These are phyloP conservation scores for Himalopsyche tibetana DNA, from an alignment of 2,888 invertebrate species.

Conservation along the genomic window DNA sequence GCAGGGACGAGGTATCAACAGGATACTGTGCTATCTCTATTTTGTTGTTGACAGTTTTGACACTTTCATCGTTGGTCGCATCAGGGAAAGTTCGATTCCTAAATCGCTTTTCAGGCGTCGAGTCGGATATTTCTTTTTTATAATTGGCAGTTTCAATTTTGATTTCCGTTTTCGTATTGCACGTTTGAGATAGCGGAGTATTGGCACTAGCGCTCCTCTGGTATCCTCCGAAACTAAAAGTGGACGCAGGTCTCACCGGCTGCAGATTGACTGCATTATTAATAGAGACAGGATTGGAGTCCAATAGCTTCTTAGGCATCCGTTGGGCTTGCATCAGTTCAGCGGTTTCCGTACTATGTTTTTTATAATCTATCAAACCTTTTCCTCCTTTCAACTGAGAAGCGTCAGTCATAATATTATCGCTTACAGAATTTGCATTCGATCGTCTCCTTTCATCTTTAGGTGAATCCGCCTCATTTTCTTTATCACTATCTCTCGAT, in stretches of 20 bases:
- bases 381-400: constrained; percentile 60
- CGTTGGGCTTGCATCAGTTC: constrained; percentile 68
- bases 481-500: constrained; percentile 85
- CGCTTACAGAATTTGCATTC: background rate
- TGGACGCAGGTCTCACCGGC: constrained; percentile 74
- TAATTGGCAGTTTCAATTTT: constrained; percentile 75
- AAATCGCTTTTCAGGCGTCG: constrained; percentile 75
- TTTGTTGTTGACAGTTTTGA: constrained; percentile 72
- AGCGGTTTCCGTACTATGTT: constrained; percentile 65
- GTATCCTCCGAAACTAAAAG: constrained; percentile 73
- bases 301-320: constrained; percentile 62
- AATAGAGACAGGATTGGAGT: constrained; percentile 57
- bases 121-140: constrained; percentile 76
- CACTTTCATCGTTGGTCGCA: constrained; percentile 73
- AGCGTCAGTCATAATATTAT: constrained; percentile 46
- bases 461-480: constrained; percentile 79
- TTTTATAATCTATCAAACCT: constrained; percentile 62
- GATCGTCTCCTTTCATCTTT: constrained; percentile 72
- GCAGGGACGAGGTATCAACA: constrained; percentile 72
- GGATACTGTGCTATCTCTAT: constrained; percentile 73
- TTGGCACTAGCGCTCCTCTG: constrained; percentile 74
- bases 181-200: constrained; percentile 54
- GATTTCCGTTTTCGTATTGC: constrained; percentile 50
- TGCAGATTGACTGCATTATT: constrained; percentile 70
- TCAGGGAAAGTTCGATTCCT: constrained; percentile 76